Percentiles rank a stretch among this genome's conserved stretches.
Evolutionary conservation across 2,113 vertebrate species (phyloP).

Genomic region (Anseranas semipalmata): DNA sequence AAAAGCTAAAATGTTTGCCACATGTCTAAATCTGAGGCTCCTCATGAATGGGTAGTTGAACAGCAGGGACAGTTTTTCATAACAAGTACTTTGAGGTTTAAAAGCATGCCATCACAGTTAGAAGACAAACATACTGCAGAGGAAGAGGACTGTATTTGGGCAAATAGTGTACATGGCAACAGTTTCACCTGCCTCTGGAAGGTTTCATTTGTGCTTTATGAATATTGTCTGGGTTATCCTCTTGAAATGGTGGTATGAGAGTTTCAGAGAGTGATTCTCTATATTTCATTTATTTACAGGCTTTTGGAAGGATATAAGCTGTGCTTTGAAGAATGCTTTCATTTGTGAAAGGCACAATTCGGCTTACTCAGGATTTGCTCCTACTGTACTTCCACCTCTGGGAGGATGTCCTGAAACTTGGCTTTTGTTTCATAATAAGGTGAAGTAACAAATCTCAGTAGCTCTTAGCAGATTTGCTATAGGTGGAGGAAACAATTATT

Average conservation of each 20-base stretch:
- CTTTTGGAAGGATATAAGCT: constrained; percentile 91
- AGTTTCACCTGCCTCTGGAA: neutral
- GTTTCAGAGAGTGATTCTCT: neutral
- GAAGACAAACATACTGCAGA: neutral
- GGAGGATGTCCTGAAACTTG: constrained; percentile 89
- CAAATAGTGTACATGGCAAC: neutral
- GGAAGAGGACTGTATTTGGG: neutral
- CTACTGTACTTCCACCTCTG: constrained; percentile 51
- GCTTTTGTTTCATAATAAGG: constrained; percentile 85
- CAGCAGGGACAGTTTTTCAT: neutral
- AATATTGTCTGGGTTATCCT: neutral
- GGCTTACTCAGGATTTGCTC: constrained; percentile 77
- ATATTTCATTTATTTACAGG: constrained; percentile 70
- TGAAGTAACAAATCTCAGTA: constrained; percentile 37
- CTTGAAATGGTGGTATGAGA: neutral
- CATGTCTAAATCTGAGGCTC: neutral
- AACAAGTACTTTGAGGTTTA: neutral
- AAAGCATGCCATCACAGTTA: neutral
- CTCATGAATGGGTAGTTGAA: neutral
- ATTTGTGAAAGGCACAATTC: constrained; percentile 88
- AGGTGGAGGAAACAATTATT: neutral
- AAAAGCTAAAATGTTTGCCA: neutral
- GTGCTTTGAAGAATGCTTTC: constrained; percentile 83
- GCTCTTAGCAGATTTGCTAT: neutral
- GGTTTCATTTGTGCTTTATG: neutral